Base-by-base conservation (phyloP, 2,113 vertebrate species). In the Hippoglossus stenolepis region DNA sequence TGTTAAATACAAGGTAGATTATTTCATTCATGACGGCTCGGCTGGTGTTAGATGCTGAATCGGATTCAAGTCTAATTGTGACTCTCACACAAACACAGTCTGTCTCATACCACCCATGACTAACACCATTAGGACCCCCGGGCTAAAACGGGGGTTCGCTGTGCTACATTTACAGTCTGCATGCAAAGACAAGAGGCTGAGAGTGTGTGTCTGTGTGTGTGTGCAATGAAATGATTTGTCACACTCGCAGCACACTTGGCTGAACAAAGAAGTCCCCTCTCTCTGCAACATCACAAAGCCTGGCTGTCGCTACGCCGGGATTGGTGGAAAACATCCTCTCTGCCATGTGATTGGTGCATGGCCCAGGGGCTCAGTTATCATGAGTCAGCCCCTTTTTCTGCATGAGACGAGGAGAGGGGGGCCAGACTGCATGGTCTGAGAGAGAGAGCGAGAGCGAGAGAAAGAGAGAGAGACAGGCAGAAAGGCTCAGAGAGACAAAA, bases 371-470 rank as follows among this genome's bases (percentile, higher is more conserved):
- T 86, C 70, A 60, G 75, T 73, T 83, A 49, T 75, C 81, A 78
- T 87, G 87, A 91, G 63, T 93, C 92, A 91, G 90, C 88, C 73
- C 21, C 74, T 85, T 87, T 80, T 63, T 66, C 65, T 67, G 68
- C 66, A 31, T 23, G 65, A 77, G 70, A 79, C 18, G 3, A 56
- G 12, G 60, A 40, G 43, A 60, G 70, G 72, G 20, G 49, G 57
- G 12, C 0, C 9, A 51, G 28, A 62, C n/a, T 17, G 2, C 14
- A 13, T 0, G 15, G 28, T 35, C 18, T 18, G n/a, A 26, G 56
- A 65, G 40, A 14, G n/a, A 49, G 51, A 31, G 24, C 3, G n/a
- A 35, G 49, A 73, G 18, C 53, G 3, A 61, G 31, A 7, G 43
- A 3, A 24, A 70, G 24, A 11, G 17, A 14, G n/a, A 47, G 38